Conservation (phyloP, 2,797 vertebrate species). For the Microctenopoma steveboyesi region DNA sequence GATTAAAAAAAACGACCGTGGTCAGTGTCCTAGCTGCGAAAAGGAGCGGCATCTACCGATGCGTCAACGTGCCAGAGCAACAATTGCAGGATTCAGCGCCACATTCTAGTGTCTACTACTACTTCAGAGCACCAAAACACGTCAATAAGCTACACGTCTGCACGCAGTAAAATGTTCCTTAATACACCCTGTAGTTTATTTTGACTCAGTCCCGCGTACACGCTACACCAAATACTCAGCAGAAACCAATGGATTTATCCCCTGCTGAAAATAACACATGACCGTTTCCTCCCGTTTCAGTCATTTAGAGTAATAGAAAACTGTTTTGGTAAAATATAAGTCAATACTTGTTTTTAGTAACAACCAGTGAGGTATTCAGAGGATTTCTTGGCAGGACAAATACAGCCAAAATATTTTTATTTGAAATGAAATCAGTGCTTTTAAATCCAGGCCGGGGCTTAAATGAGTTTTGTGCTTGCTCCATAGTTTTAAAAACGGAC, state of each 20-base stretch:
- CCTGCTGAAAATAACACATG: too few species aligned
- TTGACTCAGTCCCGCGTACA: not conserved
- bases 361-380: too few species aligned
- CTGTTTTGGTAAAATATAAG: too few species aligned
- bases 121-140: not conserved
- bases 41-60: too few species aligned
- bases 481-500: not conserved
- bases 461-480: not conserved
- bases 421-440: too few species aligned
- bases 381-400: too few species aligned
- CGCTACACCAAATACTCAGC: not conserved
- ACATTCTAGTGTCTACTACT: not conserved
- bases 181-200: not conserved
- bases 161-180: not conserved
- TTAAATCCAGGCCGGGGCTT: not conserved
- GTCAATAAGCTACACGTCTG: not conserved
- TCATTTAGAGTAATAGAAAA: too few species aligned
- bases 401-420: too few species aligned
- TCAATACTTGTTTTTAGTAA: not conserved
- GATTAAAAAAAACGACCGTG: not conserved
- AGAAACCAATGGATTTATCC: too few species aligned
- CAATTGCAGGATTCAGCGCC: too few species aligned
- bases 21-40: not conserved
- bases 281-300: too few species aligned
- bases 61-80: too few species aligned